These are phyloP conservation scores for Ornithoptera priamus DNA, from an alignment of 2,888 invertebrate species.

Conservation along the genomic window DNA sequence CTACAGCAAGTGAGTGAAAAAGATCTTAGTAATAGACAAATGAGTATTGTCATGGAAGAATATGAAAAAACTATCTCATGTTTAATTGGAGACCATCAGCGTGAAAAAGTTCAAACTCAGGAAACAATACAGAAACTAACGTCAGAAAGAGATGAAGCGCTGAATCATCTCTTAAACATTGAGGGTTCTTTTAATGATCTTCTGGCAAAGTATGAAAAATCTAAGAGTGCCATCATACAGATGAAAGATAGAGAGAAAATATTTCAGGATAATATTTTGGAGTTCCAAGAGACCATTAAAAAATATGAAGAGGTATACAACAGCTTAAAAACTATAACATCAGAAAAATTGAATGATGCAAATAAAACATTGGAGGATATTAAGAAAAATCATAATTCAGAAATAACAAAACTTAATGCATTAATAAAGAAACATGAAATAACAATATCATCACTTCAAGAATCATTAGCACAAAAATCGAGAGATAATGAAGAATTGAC, in stretches of 20 bases:
- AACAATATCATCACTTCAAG: constrained; percentile 89
- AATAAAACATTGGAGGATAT: constrained; percentile 90
- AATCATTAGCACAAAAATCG: constrained; percentile 90
- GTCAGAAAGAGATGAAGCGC: constrained; percentile 79
- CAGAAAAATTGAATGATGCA: constrained; percentile 85
- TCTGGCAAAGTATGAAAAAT: constrained; percentile 82
- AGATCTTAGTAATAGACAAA: constrained; percentile 64
- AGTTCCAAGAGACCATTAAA: constrained; percentile 84
- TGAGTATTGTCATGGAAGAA: constrained; percentile 86
- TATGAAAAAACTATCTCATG: constrained; percentile 89
- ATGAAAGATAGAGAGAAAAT: constrained; percentile 83
- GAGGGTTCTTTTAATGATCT: constrained; percentile 83
- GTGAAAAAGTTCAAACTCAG: constrained; percentile 77
- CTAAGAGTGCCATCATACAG: constrained; percentile 77
- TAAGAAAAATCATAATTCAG: constrained; percentile 86
- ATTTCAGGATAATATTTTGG: constrained; percentile 82
- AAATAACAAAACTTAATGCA: constrained; percentile 90
- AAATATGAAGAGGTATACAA: constrained; percentile 90
- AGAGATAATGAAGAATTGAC: constrained; percentile 94
- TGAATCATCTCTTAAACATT: constrained; percentile 80
- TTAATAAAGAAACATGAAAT: constrained; percentile 93
- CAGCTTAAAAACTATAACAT: constrained; percentile 90
- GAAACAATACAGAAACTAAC: constrained; percentile 71
- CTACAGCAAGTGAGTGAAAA: constrained; percentile 63
- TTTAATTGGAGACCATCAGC: constrained; percentile 85